phyloP scores from a whole-genome alignment of 2,113 vertebrate genomes.

The Gymnobelideus leadbeateri region DNA sequence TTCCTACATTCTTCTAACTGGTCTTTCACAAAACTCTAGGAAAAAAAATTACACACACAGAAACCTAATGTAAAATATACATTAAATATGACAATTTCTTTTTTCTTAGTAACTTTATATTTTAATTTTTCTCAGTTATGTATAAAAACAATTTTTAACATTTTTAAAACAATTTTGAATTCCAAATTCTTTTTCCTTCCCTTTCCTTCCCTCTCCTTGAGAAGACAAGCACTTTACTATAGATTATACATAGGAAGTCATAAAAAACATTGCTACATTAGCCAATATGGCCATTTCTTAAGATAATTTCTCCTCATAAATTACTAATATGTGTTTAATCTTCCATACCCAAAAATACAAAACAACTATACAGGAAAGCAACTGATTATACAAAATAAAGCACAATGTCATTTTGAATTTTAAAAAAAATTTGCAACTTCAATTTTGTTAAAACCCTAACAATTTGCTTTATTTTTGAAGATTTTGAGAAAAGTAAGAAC shows the following conservation, averaged over 20 bases:
- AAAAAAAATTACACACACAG: conserved; percentile 56
- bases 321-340: background rate
- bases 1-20: conserved; percentile 94
- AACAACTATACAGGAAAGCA: background rate
- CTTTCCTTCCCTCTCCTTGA: background rate
- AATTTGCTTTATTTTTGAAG: background rate
- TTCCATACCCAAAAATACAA: background rate
- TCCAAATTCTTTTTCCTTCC: too few species aligned
- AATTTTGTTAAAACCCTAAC: background rate
- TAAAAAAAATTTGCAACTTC: background rate
- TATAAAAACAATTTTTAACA: background rate
- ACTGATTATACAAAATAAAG: conserved; percentile 27
- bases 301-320: conserved; percentile 39
- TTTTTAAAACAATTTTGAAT: background rate
- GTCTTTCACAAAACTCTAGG: conserved; percentile 93
- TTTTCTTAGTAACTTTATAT: background rate
- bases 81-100: background rate
- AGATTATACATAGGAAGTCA: background rate
- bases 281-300: conserved; percentile 32
- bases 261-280: background rate
- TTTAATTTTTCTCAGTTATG: background rate
- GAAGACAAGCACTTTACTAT: background rate
- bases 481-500: conserved; percentile 47
- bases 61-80: background rate
- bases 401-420: conserved; percentile 33